These are phyloP conservation scores for Erpobdella octoculata DNA, from an alignment of 2,888 invertebrate genomes.

Conservation along the genomic window DNA sequence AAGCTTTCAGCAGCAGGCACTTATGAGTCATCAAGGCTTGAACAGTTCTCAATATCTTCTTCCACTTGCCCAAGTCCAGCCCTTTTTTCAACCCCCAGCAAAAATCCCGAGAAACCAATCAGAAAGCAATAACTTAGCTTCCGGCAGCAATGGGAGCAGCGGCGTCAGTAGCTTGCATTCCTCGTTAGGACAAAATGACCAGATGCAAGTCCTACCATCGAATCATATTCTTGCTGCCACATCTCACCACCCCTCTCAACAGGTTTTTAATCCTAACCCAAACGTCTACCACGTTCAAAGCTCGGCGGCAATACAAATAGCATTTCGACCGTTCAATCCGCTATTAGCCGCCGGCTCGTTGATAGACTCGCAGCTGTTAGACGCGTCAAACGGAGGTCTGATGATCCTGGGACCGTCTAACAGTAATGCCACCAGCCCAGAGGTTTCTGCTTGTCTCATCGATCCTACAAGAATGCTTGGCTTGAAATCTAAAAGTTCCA, in stretches of 20 bases:
- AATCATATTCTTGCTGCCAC: not conserved
- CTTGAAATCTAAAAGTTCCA: conserved; percentile 3
- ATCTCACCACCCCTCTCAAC: not conserved
- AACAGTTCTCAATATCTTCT: not conserved
- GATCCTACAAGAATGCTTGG: not conserved
- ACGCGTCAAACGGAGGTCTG: not conserved
- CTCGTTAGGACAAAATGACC: no score
- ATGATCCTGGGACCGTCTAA: not conserved
- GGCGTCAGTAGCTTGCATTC: no score
- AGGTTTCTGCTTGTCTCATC: not conserved
- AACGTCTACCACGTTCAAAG: conserved; percentile 16
- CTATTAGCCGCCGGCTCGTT: not conserved
- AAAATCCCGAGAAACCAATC: no score
- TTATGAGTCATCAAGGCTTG: not conserved
- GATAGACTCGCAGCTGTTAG: not conserved
- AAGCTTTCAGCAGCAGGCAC: no score
- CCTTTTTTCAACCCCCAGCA: not conserved
- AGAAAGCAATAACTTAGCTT: no score
- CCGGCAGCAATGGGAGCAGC: no score
- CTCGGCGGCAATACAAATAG: conserved; percentile 5
- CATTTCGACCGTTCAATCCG: not conserved
- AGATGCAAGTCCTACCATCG: not conserved
- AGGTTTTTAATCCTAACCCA: conserved; percentile 12
- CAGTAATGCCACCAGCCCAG: not conserved
- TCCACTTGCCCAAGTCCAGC: not conserved